These are phyloP conservation scores for Picathartes gymnocephalus DNA, from an alignment of 2,113 vertebrate species.

Conservation along the genomic window DNA sequence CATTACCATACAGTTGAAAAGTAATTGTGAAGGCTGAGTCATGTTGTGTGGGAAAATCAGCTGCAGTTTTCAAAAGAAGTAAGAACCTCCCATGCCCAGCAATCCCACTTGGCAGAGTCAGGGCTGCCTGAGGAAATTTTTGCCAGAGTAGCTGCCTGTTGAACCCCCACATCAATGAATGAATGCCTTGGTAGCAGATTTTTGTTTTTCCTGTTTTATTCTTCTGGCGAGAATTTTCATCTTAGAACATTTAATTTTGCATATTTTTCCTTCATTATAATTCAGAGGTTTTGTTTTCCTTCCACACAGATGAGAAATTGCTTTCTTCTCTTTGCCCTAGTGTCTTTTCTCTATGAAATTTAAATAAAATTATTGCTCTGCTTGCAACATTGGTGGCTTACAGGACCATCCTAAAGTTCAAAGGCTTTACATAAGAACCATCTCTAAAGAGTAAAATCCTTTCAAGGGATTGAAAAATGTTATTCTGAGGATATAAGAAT, in stretches of 20 bases:
- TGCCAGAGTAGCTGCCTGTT: not conserved
- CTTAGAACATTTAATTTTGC: not conserved
- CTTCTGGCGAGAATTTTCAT: not conserved
- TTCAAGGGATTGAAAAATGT: not conserved
- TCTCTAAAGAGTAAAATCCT: slow-evolving; percentile 1
- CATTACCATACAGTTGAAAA: not conserved
- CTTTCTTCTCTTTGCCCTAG: not conserved
- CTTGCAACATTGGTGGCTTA: not conserved
- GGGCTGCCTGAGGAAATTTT: not conserved
- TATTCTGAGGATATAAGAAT: not conserved
- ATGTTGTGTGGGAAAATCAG: not conserved
- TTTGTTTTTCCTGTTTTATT: not conserved
- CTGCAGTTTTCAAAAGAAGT: not conserved
- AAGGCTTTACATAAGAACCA: not conserved
- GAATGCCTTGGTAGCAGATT: not conserved
- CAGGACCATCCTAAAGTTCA: not conserved
- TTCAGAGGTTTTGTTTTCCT: not conserved
- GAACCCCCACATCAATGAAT: not conserved
- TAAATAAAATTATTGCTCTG: not conserved
- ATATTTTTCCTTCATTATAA: not conserved
- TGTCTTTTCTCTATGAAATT: not conserved
- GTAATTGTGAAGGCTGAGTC: not conserved
- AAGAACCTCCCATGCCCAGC: not conserved
- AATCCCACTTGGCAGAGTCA: not conserved
- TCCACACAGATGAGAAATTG: not conserved